phyloP scores from a whole-genome alignment of 1,140 invertebrate species.

The Drosophila auraria region DNA sequence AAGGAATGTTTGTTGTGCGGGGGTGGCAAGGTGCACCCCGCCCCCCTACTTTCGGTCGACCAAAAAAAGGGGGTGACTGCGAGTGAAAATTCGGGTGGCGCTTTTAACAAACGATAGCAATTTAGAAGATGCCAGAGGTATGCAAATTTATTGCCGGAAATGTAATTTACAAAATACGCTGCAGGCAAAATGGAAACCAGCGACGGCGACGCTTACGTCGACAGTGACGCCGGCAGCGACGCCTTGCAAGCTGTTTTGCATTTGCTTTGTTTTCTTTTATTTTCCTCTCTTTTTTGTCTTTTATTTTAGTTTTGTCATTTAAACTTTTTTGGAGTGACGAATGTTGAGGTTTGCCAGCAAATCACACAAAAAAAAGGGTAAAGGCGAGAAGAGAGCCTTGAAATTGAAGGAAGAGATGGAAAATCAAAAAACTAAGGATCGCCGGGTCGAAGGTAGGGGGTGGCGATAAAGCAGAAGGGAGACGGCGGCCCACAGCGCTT shows the following conservation, averaged over 20 bases:
- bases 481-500: conserved; percentile 59
- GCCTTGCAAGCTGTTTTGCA: conserved; percentile 46
- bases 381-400: conserved; percentile 49
- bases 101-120: conserved; percentile 84
- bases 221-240: conserved; percentile 21
- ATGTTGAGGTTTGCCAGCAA: conserved; percentile 46
- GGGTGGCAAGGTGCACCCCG: conserved; percentile 49
- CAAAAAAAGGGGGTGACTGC: conserved; percentile 20
- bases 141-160: conserved; percentile 85
- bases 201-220: conserved; percentile 9
- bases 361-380: neutral
- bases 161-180: conserved; percentile 85
- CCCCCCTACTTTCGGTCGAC: conserved; percentile 1
- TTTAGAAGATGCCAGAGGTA: conserved; percentile 85
- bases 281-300: conserved; percentile 1
- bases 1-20: conserved; percentile 19
- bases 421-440: conserved; percentile 50
- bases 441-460: conserved; percentile 2
- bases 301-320: conserved; percentile 31
- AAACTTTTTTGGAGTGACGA: conserved; percentile 43
- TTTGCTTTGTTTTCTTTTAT: conserved; percentile 34
- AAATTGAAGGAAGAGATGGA: conserved; percentile 50
- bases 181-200: conserved; percentile 59
- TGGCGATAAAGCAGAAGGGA: neutral
- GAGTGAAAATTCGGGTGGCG: conserved; percentile 55